Percentiles rank a stretch among this genome's conserved stretches.
These are phyloP conservation scores for Columbina picui DNA, from an alignment of 2,113 vertebrate species.

Conservation along the genomic window DNA sequence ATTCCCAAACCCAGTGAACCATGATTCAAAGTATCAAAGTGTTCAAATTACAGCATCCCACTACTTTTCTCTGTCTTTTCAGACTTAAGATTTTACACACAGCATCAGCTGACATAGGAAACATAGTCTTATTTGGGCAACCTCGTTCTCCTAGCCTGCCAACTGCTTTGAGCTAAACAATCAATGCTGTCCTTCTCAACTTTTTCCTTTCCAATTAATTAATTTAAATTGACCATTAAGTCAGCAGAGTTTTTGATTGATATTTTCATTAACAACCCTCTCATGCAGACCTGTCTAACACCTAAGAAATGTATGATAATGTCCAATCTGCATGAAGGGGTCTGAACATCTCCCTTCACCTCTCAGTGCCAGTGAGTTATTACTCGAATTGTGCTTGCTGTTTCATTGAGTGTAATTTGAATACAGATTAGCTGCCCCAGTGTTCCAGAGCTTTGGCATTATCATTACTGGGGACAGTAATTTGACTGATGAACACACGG, in stretches of 20 bases:
- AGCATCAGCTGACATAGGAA: not conserved
- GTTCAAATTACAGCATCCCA: not conserved
- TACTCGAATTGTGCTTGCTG: conserved; percentile 79
- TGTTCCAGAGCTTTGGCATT: conserved; percentile 89
- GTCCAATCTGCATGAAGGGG: conserved; percentile 81
- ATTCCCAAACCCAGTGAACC: not conserved
- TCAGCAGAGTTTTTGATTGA: conserved; percentile 88
- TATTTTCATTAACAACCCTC: conserved; percentile 88
- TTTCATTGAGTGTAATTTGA: conserved; percentile 89
- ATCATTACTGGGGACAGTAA: conserved; percentile 87
- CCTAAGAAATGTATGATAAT: conserved; percentile 90
- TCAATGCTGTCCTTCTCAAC: conserved; percentile 73
- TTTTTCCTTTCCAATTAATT: conserved; percentile 88
- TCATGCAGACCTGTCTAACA: conserved; percentile 85
- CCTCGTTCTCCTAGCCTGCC: conserved; percentile 15
- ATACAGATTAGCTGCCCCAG: conserved; percentile 92
- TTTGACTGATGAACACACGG: conserved; percentile 89
- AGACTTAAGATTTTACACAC: not conserved
- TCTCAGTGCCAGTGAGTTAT: conserved; percentile 84
- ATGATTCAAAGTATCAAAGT: not conserved
- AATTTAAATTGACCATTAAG: conserved; percentile 93
- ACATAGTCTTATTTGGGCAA: not conserved
- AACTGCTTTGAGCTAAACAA: conserved; percentile 58
- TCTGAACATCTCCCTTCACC: conserved; percentile 77
- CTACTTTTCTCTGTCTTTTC: not conserved